phyloP scores from a whole-genome alignment of 2,888 invertebrate species.

The Ecdyonurus torrentis region DNA sequence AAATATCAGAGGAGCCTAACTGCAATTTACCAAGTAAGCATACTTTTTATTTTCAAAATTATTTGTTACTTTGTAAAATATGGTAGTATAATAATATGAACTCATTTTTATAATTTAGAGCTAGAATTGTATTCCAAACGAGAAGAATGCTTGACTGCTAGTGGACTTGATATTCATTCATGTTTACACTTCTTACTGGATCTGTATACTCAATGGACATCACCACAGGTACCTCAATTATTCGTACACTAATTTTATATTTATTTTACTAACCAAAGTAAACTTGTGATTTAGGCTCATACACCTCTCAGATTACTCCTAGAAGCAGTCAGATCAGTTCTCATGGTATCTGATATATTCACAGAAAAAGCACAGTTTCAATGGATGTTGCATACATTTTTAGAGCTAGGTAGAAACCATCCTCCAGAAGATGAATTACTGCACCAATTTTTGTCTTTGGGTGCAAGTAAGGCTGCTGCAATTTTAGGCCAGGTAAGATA shows the following conservation, averaged over 20 bases:
- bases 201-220: slow-evolving; percentile 63
- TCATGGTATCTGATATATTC: slow-evolving; percentile 60
- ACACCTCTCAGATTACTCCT: slow-evolving; percentile 31
- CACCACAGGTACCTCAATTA: slow-evolving; percentile 29
- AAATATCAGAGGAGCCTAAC: slow-evolving; percentile 8
- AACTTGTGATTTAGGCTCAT: slow-evolving; percentile 20
- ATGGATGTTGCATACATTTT: slow-evolving; percentile 57
- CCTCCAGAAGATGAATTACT: slow-evolving; percentile 59
- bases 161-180: slow-evolving; percentile 74
- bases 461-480: slow-evolving; percentile 48
- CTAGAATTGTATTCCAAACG: slow-evolving; percentile 20
- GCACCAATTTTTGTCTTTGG: slow-evolving; percentile 49
- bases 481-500: slow-evolving; percentile 25
- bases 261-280: too few species aligned
- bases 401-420: slow-evolving; percentile 43
- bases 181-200: slow-evolving; percentile 86
- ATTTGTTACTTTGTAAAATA: neutral
- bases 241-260: neutral
- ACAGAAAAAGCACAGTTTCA: slow-evolving; percentile 57
- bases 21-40: neutral
- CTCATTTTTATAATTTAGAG: slow-evolving; percentile 12
- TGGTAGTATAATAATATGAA: neutral
- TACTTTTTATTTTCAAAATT: neutral
- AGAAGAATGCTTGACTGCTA: slow-evolving; percentile 30
- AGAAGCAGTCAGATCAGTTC: slow-evolving; percentile 44